phyloP scores from a whole-genome alignment of 2,888 invertebrate genomes.

The Drosophila eohydei region DNA sequence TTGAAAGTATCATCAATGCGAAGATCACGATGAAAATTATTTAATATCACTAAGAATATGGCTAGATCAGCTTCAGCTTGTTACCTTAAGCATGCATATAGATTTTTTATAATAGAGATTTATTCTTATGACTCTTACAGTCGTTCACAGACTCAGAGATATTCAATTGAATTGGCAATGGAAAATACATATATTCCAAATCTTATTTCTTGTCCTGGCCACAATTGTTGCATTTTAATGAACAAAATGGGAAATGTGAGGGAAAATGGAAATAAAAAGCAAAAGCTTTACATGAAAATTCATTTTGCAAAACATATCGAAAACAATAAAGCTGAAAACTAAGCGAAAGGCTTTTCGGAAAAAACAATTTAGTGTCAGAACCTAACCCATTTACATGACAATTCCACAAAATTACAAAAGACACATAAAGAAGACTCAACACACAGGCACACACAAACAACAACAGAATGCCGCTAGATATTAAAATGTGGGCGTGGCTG shows the following conservation, averaged over 20 bases:
- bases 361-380: conserved; percentile 69
- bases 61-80: background rate
- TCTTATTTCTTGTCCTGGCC: conserved; percentile 20
- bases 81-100: background rate
- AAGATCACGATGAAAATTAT: background rate
- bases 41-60: background rate
- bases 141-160: background rate
- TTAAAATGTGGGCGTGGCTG: conserved; percentile 27
- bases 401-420: conserved; percentile 52
- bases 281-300: conserved; percentile 48
- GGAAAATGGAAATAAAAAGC: background rate
- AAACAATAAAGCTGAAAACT: conserved; percentile 47
- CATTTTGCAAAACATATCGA: conserved; percentile 48
- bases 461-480: conserved; percentile 23
- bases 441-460: conserved; percentile 20
- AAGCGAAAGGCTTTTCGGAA: conserved; percentile 41
- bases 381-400: conserved; percentile 77
- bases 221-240: conserved; percentile 14
- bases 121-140: background rate
- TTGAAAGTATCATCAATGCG: background rate
- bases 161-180: background rate
- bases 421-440: conserved; percentile 22
- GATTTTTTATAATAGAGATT: background rate
- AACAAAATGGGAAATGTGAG: conserved; percentile 6
- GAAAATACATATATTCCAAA: conserved; percentile 26